Conservation (phyloP, 1,140 invertebrate genomes). For the Phortica variegata region DNA sequence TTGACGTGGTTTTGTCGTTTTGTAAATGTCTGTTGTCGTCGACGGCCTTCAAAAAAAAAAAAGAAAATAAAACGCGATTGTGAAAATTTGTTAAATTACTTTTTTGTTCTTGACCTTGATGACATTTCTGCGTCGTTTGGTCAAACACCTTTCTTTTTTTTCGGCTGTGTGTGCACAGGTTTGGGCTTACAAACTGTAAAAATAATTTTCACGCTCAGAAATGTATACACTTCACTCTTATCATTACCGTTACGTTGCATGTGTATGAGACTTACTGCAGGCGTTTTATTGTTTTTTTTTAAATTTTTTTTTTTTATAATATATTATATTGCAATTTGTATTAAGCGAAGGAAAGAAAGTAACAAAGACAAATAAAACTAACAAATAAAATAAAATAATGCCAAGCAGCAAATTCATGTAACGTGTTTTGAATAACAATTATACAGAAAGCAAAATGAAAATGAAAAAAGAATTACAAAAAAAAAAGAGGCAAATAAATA, state of each 20-base stretch:
- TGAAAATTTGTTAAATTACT: constrained; percentile 51
- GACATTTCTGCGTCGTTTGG: constrained; percentile 38
- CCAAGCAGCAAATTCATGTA: constrained; percentile 38
- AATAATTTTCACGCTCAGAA: constrained; percentile 39
- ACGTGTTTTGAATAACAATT: constrained; percentile 51
- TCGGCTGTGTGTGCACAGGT: constrained; percentile 14
- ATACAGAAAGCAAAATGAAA: no score
- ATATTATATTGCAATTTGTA: background rate
- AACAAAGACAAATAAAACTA: no score
- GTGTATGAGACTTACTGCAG: background rate
- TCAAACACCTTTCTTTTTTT: constrained; percentile 41
- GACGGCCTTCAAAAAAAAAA: no score
- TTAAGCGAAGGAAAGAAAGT: background rate
- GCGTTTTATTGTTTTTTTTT: constrained; percentile 37
- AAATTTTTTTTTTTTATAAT: constrained; percentile 22
- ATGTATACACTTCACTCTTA: constrained; percentile 42
- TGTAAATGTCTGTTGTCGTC: no score
- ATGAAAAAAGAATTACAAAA: no score
- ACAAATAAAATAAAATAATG: background rate
- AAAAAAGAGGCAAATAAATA: no score
- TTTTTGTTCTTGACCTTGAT: constrained; percentile 43
- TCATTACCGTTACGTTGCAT: constrained; percentile 23
- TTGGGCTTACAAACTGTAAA: constrained; percentile 29
- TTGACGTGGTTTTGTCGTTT: no score
- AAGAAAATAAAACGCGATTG: no score